Conservation (phyloP, 2,113 vertebrate species). For the Mirza zaza region DNA sequence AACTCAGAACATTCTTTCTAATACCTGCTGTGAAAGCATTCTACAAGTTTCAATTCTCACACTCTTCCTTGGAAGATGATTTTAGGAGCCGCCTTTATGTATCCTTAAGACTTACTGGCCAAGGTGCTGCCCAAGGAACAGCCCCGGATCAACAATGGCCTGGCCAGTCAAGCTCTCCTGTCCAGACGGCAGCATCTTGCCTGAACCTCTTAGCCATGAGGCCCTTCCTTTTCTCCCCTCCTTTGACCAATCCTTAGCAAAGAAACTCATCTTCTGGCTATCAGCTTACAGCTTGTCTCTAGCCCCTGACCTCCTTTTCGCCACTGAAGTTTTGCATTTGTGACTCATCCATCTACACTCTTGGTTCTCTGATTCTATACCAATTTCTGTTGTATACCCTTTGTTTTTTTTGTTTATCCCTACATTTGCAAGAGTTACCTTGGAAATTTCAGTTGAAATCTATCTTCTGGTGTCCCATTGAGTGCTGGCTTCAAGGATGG, state of each 20-base stretch:
- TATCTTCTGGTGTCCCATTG: neutral
- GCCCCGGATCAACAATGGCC: neutral
- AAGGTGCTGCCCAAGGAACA: neutral
- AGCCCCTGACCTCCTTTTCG: neutral
- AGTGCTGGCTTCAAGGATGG: neutral
- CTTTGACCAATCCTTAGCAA: neutral
- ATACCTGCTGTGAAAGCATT: neutral
- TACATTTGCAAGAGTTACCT: neutral
- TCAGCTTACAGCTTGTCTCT: neutral
- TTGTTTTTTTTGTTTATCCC: neutral
- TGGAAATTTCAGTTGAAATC: constrained; percentile 29
- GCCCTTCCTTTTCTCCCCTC: neutral
- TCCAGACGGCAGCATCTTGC: neutral
- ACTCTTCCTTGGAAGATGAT: constrained; percentile 10
- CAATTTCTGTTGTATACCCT: neutral
- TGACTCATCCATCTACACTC: neutral
- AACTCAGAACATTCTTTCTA: neutral
- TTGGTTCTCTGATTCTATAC: neutral
- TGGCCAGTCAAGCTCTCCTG: neutral
- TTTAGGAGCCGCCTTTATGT: neutral
- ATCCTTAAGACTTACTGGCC: neutral
- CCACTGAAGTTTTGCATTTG: neutral
- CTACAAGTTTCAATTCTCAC: neutral
- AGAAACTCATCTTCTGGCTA: neutral
- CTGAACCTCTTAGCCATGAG: neutral